These are phyloP conservation scores for Mystacides longicornis DNA, from an alignment of 2,888 invertebrate species.

Conservation along the genomic window DNA sequence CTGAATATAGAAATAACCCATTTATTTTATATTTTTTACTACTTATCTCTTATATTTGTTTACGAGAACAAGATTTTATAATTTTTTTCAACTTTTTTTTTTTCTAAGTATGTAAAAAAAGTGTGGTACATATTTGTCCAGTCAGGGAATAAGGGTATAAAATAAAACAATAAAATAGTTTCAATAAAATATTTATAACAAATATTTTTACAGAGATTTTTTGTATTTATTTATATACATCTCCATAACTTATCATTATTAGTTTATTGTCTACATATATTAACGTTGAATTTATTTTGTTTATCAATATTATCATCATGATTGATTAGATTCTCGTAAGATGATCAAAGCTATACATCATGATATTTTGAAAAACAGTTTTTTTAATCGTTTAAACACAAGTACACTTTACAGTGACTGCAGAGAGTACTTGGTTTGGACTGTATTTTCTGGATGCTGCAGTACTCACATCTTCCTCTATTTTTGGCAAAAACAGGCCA, in stretches of 20 bases:
- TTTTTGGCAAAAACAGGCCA: constrained; percentile 10
- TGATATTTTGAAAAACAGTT: constrained; percentile 8
- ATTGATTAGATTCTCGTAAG: not conserved
- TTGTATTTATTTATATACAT: not conserved
- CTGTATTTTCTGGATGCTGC: constrained; percentile 6
- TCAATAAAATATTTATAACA: not conserved
- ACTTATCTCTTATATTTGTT: too few species aligned
- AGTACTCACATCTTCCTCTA: constrained; percentile 11
- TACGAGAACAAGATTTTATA: too few species aligned
- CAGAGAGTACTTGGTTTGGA: constrained; percentile 3
- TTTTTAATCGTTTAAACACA: constrained; percentile 8
- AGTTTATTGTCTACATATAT: not conserved
- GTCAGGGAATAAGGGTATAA: too few species aligned
- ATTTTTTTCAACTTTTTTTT: too few species aligned
- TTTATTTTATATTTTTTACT: too few species aligned
- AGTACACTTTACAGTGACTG: constrained; percentile 6
- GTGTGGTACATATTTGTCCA: too few species aligned
- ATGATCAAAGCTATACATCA: not conserved
- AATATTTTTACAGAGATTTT: not conserved
- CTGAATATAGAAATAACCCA: too few species aligned
- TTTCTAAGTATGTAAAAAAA: too few species aligned
- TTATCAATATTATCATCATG: not conserved
- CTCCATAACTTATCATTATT: not conserved
- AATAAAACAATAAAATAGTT: not conserved
- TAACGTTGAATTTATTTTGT: not conserved